Evolutionary conservation across 2,888 invertebrate genomes (phyloP), one percentile per base, ranked within the genome.

Genomic region (Aporophyla lueneburgensis): DNA sequence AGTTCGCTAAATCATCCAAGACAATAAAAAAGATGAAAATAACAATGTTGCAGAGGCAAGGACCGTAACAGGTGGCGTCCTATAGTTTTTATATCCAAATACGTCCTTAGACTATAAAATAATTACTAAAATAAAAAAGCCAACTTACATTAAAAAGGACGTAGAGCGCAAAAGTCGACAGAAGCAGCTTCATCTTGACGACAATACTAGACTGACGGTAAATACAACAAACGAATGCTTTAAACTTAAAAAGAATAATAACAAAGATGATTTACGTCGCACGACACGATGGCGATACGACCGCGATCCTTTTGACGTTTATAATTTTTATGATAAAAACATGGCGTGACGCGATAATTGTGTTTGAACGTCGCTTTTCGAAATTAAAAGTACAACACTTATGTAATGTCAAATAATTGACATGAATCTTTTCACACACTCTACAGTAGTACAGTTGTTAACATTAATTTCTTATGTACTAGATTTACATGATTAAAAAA

Each of bases 231-330:
- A 43, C 56, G 10, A 67, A 80, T 74, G 86, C 78, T 81, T 86
- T 87, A 80, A 87, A 79, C 86, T 86, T 87, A 69, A 53, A 63
- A 62, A 16, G n/a, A 63, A 77, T 66, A 76, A 76, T 68, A 68
- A 67, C 59, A 74, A 54, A 74, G 43, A 58, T n/a, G 40, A 21
- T 12, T 90, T 86, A 90, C 24, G 79, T 0, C 9, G 5, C 5
- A 86, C 89, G 91, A 90, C 59, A 81, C 89, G 89, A 76, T 6
- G 24, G 68, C 82, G 86, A 78, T 33, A 83, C 86, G 88, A 19
- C n/a, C n/a, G 5, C 49, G 0, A 14, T n/a, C 9, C 9, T 19
- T 12, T 19, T 43, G 19, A 46, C 24, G 21, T 27, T n/a, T n/a
- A n/a, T n/a, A 19, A 43, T 43, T 63, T 19, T 19, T 19, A 24